phyloP scores from a whole-genome alignment of 2,797 vertebrate genomes.

The Cheirogaleus major region DNA sequence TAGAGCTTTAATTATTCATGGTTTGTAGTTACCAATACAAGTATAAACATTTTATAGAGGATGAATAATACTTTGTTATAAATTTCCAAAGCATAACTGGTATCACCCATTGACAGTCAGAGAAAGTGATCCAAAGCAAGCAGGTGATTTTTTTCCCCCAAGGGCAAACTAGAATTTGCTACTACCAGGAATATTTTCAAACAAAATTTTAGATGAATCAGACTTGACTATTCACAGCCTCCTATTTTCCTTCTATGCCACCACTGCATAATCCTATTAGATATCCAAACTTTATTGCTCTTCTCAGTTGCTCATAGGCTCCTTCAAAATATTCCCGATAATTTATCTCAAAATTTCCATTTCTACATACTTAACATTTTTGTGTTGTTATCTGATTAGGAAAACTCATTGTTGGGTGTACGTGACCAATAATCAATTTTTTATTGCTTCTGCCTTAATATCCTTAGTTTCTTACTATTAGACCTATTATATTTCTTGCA shows the following conservation, averaged over 20 bases:
- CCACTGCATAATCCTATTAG: not conserved
- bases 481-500: not conserved
- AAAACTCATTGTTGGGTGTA: not conserved
- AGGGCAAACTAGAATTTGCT: not conserved
- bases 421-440: not conserved
- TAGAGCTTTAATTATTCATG: not conserved
- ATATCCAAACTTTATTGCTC: not conserved
- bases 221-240: not conserved
- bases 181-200: not conserved
- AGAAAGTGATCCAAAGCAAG: not conserved
- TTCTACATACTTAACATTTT: not conserved
- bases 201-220: not conserved
- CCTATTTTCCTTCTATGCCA: not conserved
- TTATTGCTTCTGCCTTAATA: not conserved
- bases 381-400: not conserved
- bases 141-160: not conserved
- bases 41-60: not conserved
- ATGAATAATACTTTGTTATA: not conserved
- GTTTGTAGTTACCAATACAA: not conserved
- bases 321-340: not conserved
- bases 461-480: not conserved
- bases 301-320: not conserved
- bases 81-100: not conserved
- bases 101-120: not conserved
- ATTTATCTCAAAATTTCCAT: not conserved